Percentiles rank a stretch among this genome's conserved stretches.
phyloP scores from a whole-genome alignment of 2,113 vertebrate species.

The Nyctereutes procyonoides region DNA sequence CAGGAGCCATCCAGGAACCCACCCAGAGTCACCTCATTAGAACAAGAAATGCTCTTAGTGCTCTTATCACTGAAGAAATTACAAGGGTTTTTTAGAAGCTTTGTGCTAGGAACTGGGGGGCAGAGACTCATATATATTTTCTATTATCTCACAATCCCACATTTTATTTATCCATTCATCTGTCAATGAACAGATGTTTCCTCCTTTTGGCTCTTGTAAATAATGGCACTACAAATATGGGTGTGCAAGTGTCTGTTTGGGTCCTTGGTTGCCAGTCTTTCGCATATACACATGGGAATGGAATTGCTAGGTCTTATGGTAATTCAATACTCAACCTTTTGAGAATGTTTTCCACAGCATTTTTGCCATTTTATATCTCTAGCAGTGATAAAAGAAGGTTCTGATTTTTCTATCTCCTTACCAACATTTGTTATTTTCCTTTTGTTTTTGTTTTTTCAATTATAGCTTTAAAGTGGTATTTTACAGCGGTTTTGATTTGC shows the following conservation, averaged over 20 bases:
- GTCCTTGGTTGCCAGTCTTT: neutral
- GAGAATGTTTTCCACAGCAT: neutral
- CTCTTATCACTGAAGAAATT: neutral
- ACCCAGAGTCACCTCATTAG: neutral
- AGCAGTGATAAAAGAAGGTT: neutral
- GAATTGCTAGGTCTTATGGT: neutral
- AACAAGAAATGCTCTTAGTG: neutral
- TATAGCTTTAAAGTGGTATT: neutral
- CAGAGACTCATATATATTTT: neutral
- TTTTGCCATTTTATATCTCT: neutral
- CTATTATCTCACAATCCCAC: neutral
- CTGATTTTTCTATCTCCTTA: neutral
- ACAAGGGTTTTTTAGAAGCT: neutral
- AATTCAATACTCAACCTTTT: neutral
- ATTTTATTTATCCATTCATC: neutral
- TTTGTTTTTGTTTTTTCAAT: neutral
- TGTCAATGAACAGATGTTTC: neutral
- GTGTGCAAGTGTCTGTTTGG: neutral
- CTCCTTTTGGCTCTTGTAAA: neutral
- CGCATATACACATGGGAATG: fast-evolving
- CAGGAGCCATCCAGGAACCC: neutral
- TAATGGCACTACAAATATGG: neutral
- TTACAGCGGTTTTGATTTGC: neutral
- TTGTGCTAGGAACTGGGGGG: neutral
- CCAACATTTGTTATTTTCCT: neutral